Evolutionary conservation across 2,113 vertebrate species (phyloP), one percentile per base, ranked within the genome.

Genomic region (Psittacus erithacus): DNA sequence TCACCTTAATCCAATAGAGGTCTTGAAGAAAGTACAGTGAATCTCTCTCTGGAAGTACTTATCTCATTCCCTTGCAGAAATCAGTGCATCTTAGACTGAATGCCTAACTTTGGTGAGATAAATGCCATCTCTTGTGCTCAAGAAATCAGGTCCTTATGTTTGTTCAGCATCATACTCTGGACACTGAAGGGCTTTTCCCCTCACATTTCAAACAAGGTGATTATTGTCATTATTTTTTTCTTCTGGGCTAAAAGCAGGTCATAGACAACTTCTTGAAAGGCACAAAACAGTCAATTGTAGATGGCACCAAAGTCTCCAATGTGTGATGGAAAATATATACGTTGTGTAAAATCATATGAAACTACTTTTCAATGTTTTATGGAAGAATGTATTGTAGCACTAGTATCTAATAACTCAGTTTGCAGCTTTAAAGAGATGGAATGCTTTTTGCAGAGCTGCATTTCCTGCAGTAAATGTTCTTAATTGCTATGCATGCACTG

Each of bases 381-480:
- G 79, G 43, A 86, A 49, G 65, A 96, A 85, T 16, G 81, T 62
- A 71, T 64, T 78, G 88, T 84, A 95, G 57, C 39, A 62, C 39
- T 88, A 76, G 39, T 68, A 91, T 94, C 86, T 97, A 80, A 92
- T 95, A 97, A 88, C 94, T 95, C 65, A 22, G 73, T 93, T 96
- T 76, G 85, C 90, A 93, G 59, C 50, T 96, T 94, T 92, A 73
- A 87, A 82, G 67, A 78, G 59, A 80, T 93, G 86, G 59, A 94
- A 79, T 14, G 23, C 35, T 83, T 97, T 87, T 41, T 90, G 29
- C 33, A 81, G 41, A 81, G 38, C 44, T 96, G 57, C 59, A 64
- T 95, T 93, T 92, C 52, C 82, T 97, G 74, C 80, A 96, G 88
- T 93, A 95, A 95, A 90, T 87, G 74, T 70, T 97, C 88, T 86